Conservation (phyloP, 92 coral and sea anemone genomes). For the Phymanthus crucifer region DNA sequence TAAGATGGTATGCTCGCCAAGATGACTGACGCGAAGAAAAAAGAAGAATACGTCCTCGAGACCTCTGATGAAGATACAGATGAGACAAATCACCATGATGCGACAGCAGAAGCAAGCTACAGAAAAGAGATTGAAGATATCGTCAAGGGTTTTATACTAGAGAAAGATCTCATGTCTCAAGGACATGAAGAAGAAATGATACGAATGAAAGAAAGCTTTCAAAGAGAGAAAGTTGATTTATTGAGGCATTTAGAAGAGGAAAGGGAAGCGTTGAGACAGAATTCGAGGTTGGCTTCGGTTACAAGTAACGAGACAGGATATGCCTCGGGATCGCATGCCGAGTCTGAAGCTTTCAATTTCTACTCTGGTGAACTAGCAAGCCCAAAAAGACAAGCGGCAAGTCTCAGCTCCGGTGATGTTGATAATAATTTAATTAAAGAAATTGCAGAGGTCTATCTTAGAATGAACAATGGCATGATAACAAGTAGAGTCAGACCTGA, state of each 20-base stretch:
- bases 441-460: conserved; percentile 81
- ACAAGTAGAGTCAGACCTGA: conserved; percentile 90
- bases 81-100: conserved; percentile 10
- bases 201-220: conserved; percentile 72
- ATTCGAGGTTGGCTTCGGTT: conserved; percentile 50
- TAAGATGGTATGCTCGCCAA: conserved; percentile 11
- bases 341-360: conserved; percentile 38
- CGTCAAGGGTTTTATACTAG: conserved; percentile 83
- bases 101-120: conserved; percentile 44
- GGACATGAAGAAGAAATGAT: conserved; percentile 84
- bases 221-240: conserved; percentile 57
- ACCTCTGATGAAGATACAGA: conserved; percentile 50
- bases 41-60: conserved; percentile 21
- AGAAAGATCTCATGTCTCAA: conserved; percentile 87
- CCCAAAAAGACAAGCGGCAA: conserved; percentile 14
- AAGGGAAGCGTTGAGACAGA: conserved; percentile 51
- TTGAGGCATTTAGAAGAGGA: conserved; percentile 73
- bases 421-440: conserved; percentile 70
- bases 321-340: conserved; percentile 38
- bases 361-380: conserved; percentile 34
- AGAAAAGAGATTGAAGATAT: conserved; percentile 84
- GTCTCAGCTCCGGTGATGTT: conserved; percentile 24
- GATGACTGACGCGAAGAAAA: conserved; percentile 21
- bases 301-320: conserved; percentile 49
- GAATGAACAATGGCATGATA: conserved; percentile 75